Evolutionary conservation across 1,140 invertebrate species (phyloP), one percentile per base, ranked within the genome.

Genomic region (Dinoponera quadriceps): DNA sequence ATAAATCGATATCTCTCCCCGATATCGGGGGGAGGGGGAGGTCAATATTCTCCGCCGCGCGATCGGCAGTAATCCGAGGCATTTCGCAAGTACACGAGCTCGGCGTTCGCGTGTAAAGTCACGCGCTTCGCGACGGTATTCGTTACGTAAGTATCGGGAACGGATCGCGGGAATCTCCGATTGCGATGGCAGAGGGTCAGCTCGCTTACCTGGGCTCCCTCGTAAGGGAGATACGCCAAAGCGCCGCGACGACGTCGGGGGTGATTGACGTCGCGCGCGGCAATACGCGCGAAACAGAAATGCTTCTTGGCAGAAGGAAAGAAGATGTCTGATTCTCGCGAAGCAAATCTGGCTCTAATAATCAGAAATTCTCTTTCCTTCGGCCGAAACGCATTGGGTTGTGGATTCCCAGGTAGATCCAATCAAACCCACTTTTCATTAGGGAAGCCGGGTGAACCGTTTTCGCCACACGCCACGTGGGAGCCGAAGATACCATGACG

Each of bases 141-240:
- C 55, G 22, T 78, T 69, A 44, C 51, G 18, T 44, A 44, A 71
- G 75, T 68, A 38, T 44, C 14, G n/a, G 9, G 29, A 25, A n/a
- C 9, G 49, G 66, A 57, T 22, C 27, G 66, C 59, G 25, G 65
- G 29, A 9, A 11, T 7, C 51, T 1, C 11, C 22, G 57, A 29
- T 4, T 1, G n/a, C 33, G 4, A 16, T 55, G 38, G 27, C 66
- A 60, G 48, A 63, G 11, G 60, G 48, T 54, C 33, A 22, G 1
- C 72, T 63, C 84, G 87, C 88, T 92, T 91, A 90, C 88, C n/a
- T n/a, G 85, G 85, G 81, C 85, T 3, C 38, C 82, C 87, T 90
- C 86, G 90, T 92, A 90, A 90, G 84, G 59, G 83, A 90, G 89
- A 89, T 91, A 90, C 88, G 38, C 38, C 82, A 88, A 89, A 90